Evolutionary conservation across 1,140 invertebrate genomes (phyloP).

Genomic region (Spodoptera litura): DNA sequence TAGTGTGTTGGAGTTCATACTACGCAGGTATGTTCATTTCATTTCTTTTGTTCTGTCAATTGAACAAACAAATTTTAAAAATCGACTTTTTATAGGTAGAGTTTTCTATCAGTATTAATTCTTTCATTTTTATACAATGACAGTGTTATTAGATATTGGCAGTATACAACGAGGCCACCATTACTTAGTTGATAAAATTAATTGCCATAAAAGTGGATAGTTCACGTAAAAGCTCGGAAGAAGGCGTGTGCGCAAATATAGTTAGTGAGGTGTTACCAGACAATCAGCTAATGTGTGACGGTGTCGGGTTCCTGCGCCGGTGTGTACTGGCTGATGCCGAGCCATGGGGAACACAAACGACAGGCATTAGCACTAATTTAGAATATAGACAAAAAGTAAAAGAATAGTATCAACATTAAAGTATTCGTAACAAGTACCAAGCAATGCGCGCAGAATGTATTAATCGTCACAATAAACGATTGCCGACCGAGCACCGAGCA

Average conservation of each 20-base stretch:
- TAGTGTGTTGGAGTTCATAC: not conserved
- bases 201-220: constrained; percentile 28
- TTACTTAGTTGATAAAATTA: constrained; percentile 16
- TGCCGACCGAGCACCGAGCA: not conserved
- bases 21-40: no score
- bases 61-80: no score
- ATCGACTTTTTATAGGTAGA: no score
- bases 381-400: no score
- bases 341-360: no score
- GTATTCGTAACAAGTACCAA: no score
- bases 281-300: constrained; percentile 51
- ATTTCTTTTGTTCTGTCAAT: no score
- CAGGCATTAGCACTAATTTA: no score
- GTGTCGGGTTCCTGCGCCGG: constrained; percentile 9
- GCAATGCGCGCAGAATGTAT: not conserved
- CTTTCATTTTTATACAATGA: no score
- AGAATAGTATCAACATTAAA: no score
- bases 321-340: not conserved
- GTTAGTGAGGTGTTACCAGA: constrained; percentile 24
- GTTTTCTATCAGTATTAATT: no score
- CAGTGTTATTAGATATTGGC: not conserved
- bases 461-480: constrained; percentile 21
- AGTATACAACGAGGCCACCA: not conserved
- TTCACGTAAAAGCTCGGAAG: constrained; percentile 14
- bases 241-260: constrained; percentile 40